These are phyloP conservation scores for Cassiopea andromeda DNA, from an alignment of 30 jellyfish, hydroid and myxozoan species.

Conservation along the genomic window DNA sequence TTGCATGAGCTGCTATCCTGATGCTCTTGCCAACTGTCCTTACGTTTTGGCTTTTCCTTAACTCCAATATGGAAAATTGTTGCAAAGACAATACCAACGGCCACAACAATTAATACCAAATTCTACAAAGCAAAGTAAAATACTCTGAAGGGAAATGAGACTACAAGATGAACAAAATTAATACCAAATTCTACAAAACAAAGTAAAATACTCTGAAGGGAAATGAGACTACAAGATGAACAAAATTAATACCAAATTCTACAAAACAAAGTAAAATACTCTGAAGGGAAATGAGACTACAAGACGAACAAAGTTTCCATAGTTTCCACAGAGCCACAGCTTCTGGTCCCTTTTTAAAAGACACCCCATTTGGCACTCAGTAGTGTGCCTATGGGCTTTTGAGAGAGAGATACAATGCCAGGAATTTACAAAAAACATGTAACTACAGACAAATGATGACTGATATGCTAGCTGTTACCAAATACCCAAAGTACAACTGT, in stretches of 20 bases:
- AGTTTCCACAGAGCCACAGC: too few species aligned
- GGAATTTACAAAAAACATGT: too few species aligned
- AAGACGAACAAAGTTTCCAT: not conserved
- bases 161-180: not conserved
- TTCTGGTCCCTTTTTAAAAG: too few species aligned
- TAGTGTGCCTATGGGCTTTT: too few species aligned
- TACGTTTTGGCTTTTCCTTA: conserved; percentile 53
- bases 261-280: conserved; percentile 6
- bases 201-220: not conserved
- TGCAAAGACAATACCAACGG: conserved; percentile 79
- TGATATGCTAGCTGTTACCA: too few species aligned
- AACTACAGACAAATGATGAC: too few species aligned
- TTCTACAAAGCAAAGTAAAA: conserved; percentile 55
- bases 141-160: not conserved
- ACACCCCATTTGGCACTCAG: too few species aligned
- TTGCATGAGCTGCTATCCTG: conserved; percentile 32
- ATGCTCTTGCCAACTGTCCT: conserved; percentile 14
- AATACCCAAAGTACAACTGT: too few species aligned
- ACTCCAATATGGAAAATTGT: conserved; percentile 83
- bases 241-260: conserved; percentile 15
- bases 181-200: conserved; percentile 32
- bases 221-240: not conserved
- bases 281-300: not conserved
- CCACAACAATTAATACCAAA: conserved; percentile 80
- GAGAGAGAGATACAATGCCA: too few species aligned